These are phyloP conservation scores for Caenorhabditis sinica DNA, from an alignment of 2,888 invertebrate species.

Conservation along the genomic window DNA sequence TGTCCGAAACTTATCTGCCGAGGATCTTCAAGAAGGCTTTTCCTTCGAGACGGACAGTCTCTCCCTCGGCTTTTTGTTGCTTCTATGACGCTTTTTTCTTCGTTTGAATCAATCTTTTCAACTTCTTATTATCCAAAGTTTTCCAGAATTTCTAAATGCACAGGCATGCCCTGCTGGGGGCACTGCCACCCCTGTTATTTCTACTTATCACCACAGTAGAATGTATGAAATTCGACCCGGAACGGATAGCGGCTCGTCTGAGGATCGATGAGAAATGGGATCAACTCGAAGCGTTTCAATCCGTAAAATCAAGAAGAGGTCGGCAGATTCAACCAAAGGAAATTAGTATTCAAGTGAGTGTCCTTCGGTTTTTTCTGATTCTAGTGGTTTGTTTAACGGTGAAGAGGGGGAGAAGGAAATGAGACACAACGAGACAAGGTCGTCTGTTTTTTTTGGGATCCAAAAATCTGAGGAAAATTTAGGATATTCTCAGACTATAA, in stretches of 20 bases:
- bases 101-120: constrained; percentile 7
- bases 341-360: constrained; percentile 80
- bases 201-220: constrained; percentile 27
- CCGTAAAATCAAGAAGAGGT: constrained; percentile 66
- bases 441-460: constrained; percentile 1
- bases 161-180: constrained; percentile 57
- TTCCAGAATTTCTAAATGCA: constrained; percentile 24
- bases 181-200: constrained; percentile 40
- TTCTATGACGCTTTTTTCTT: constrained; percentile 27
- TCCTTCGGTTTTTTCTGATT: not conserved
- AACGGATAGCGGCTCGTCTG: constrained; percentile 79
- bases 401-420: not conserved
- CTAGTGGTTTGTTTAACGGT: constrained; percentile 22
- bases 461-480: too few relatives aligned
- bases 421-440: constrained; percentile 15
- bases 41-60: constrained; percentile 8
- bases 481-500: too few relatives aligned
- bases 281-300: constrained; percentile 70
- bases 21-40: not conserved
- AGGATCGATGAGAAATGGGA: constrained; percentile 73
- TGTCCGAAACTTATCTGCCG: not conserved
- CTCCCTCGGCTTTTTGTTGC: not conserved
- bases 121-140: constrained; percentile 6
- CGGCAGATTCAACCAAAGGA: constrained; percentile 80
- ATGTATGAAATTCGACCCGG: constrained; percentile 79